phyloP scores from a whole-genome alignment of 2,113 vertebrate species.

The Microtus pennsylvanicus region DNA sequence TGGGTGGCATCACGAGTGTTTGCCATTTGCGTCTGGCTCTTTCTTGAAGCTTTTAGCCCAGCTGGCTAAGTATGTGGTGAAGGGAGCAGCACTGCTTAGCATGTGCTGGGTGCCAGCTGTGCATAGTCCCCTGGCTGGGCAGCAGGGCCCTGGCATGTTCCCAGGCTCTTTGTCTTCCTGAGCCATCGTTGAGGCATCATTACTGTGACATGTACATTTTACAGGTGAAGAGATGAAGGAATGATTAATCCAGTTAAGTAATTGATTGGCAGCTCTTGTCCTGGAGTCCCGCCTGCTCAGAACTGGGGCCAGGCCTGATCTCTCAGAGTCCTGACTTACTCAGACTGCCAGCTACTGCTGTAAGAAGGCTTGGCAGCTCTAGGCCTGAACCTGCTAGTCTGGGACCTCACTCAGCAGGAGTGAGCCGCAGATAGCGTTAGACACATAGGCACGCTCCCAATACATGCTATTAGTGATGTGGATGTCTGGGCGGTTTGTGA shows the following conservation, averaged over 20 bases:
- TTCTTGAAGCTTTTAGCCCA: not conserved
- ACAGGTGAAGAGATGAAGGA: not conserved
- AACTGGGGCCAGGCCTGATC: not conserved
- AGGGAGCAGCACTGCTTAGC: rapidly evolving
- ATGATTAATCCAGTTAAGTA: not conserved
- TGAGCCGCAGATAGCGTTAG: not conserved
- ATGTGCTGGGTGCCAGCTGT: rapidly evolving
- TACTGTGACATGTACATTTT: not conserved
- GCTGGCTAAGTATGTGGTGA: rapidly evolving
- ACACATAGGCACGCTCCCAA: rapidly evolving
- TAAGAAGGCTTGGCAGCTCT: not conserved
- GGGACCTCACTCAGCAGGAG: not conserved
- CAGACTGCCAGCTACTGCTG: not conserved
- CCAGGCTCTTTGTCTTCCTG: not conserved
- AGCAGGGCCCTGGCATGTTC: not conserved
- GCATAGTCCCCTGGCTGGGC: not conserved
- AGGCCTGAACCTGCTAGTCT: not conserved
- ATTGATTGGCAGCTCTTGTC: not conserved
- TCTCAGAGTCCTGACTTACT: not conserved
- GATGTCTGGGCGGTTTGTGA: not conserved
- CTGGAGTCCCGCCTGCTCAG: not conserved
- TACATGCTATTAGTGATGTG: rapidly evolving
- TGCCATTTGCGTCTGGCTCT: not conserved
- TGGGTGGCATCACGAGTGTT: no score
- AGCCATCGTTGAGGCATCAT: rapidly evolving